phyloP scores from a whole-genome alignment of 2,888 invertebrate species.

The Halictus quadricinctus region DNA sequence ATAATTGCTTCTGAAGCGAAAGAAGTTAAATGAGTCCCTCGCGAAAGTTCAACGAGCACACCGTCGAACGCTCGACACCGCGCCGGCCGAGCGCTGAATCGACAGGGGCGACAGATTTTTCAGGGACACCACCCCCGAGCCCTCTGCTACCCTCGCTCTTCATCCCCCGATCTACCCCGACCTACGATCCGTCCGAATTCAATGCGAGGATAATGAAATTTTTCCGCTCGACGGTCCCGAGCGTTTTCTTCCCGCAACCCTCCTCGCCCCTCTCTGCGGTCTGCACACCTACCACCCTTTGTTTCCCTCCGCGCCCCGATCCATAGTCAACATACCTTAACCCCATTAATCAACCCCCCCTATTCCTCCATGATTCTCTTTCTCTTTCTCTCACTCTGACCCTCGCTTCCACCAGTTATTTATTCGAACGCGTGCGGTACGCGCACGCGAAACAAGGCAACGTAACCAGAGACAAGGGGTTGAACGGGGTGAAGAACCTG shows the following conservation, averaged over 20 bases:
- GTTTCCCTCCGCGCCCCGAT: slow-evolving; percentile 28
- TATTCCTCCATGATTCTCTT: slow-evolving; percentile 20
- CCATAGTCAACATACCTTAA: slow-evolving; percentile 16
- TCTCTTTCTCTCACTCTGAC: slow-evolving; percentile 28
- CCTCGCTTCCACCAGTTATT: slow-evolving; percentile 49
- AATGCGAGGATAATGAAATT: slow-evolving; percentile 77
- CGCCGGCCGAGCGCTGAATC: slow-evolving; percentile 53
- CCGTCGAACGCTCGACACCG: slow-evolving; percentile 38
- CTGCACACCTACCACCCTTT: slow-evolving; percentile 19
- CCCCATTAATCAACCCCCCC: neutral
- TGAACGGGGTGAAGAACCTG: slow-evolving; percentile 9
- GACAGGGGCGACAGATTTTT: slow-evolving; percentile 70
- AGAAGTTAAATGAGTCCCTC: slow-evolving; percentile 65
- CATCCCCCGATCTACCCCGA: slow-evolving; percentile 20
- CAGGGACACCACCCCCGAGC: slow-evolving; percentile 44
- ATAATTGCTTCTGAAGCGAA: slow-evolving; percentile 66
- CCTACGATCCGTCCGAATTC: slow-evolving; percentile 68
- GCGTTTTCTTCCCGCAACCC: slow-evolving; percentile 43
- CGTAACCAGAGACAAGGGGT: neutral
- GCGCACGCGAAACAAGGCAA: slow-evolving; percentile 34
- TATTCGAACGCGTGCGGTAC: slow-evolving; percentile 49
- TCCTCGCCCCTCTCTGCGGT: slow-evolving; percentile 20
- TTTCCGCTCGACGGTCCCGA: slow-evolving; percentile 69
- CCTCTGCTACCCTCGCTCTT: neutral
- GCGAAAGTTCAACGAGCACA: slow-evolving; percentile 55